A percentile compares a stretch with the other conserved stretches of the same genome.
phyloP scores from a whole-genome alignment of 2,113 vertebrate genomes.

The Paramormyrops kingsleyae region DNA sequence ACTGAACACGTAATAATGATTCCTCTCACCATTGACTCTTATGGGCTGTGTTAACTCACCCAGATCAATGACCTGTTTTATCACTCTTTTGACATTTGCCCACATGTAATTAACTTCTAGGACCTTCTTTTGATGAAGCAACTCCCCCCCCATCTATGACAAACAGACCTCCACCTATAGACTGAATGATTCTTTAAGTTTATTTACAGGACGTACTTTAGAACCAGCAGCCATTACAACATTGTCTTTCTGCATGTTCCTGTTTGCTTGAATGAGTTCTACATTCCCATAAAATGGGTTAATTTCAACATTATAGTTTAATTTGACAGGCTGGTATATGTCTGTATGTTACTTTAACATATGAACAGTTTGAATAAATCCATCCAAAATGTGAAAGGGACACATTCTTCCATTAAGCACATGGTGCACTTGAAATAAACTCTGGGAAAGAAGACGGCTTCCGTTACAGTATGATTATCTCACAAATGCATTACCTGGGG shows the following conservation, averaged over 20 bases:
- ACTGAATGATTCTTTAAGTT: conserved; percentile 54
- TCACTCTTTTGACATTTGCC: conserved; percentile 37
- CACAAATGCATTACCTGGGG: conserved; percentile 19
- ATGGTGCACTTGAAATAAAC: conserved; percentile 9
- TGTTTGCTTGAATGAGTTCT: conserved; percentile 25
- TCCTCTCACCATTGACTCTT: not conserved
- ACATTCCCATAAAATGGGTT: not conserved
- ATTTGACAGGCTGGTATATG: not conserved
- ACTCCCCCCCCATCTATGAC: conserved; percentile 22
- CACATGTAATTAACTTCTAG: conserved; percentile 45
- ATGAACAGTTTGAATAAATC: not conserved
- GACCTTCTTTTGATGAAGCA: conserved; percentile 39
- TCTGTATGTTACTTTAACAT: not conserved
- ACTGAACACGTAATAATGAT: not conserved
- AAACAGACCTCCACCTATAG: conserved; percentile 16
- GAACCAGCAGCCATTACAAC: conserved; percentile 38
- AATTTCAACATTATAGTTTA: not conserved
- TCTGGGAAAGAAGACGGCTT: conserved; percentile 20
- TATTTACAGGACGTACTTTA: conserved; percentile 54
- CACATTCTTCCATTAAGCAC: not conserved
- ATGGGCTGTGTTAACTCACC: not conserved
- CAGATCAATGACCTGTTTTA: not conserved
- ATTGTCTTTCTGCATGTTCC: conserved; percentile 28
- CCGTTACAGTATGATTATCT: conserved; percentile 27
- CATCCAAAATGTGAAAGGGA: conserved; percentile 30